Evolutionary conservation across 2,113 vertebrate species (phyloP).

Genomic region (Murina feae): DNA sequence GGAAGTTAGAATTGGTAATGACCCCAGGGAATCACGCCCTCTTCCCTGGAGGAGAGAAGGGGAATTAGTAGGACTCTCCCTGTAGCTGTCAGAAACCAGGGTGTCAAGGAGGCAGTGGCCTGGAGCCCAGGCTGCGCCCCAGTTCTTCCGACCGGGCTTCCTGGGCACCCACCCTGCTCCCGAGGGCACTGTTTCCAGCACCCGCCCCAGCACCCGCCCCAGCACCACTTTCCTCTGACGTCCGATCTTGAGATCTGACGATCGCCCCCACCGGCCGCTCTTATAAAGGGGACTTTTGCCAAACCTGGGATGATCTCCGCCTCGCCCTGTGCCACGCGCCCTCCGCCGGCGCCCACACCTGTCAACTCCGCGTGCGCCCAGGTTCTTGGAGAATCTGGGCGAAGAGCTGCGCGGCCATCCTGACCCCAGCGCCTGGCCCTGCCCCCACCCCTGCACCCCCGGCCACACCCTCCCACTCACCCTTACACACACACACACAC

Average conservation of each 20-base stretch:
- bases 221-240: slow-evolving; percentile 79
- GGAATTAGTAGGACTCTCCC: too few species aligned
- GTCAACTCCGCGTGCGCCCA: not conserved
- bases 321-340: not conserved
- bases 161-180: not conserved
- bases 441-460: not conserved
- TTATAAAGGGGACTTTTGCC: slow-evolving; percentile 85
- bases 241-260: slow-evolving; percentile 84
- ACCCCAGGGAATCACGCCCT: not conserved
- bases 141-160: not conserved
- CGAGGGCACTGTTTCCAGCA: slow-evolving; percentile 52
- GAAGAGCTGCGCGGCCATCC: not conserved
- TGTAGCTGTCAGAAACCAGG: not conserved
- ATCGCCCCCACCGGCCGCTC: slow-evolving; percentile 71
- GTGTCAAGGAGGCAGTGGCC: not conserved
- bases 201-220: not conserved
- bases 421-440: not conserved
- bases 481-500: not conserved
- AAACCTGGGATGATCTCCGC: not conserved
- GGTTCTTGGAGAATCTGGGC: not conserved
- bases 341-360: not conserved
- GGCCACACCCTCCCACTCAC: not conserved
- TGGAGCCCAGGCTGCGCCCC: not conserved
- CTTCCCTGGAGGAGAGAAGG: not conserved
- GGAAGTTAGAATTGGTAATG: not conserved